These are phyloP conservation scores for Campylomormyrus tamandua DNA, from an alignment of 2,113 vertebrate species.

Conservation along the genomic window DNA sequence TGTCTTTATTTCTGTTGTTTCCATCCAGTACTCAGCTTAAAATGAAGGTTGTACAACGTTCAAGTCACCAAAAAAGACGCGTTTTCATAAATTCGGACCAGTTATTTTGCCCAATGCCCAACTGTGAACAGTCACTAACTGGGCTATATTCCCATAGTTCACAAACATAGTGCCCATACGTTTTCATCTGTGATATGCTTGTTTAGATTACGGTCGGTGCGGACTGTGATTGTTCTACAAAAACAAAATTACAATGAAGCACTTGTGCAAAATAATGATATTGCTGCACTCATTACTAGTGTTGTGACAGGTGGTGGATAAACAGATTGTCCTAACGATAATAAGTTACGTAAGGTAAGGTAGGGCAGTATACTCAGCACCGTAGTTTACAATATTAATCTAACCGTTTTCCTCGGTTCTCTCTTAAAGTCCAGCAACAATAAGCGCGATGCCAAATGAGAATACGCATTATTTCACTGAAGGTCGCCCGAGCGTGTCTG, in stretches of 20 bases:
- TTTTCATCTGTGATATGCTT: background rate
- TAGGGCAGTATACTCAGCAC: background rate
- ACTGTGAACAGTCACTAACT: slow-evolving; percentile 28
- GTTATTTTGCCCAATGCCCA: slow-evolving; percentile 32
- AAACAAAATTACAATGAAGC: background rate
- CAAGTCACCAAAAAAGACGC: background rate
- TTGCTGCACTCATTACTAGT: background rate
- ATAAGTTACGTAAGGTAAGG: background rate
- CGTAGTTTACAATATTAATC: background rate
- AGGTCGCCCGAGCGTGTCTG: slow-evolving; percentile 4
- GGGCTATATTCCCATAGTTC: slow-evolving; percentile 24
- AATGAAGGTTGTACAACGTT: background rate
- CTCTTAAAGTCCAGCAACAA: background rate
- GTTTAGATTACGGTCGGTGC: background rate
- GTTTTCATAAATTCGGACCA: background rate
- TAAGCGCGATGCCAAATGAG: background rate
- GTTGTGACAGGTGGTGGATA: background rate
- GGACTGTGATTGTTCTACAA: background rate
- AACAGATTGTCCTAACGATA: background rate
- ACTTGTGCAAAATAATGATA: background rate
- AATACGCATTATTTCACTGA: background rate
- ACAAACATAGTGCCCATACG: background rate
- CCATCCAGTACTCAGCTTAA: background rate
- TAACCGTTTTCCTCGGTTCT: background rate
- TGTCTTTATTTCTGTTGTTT: background rate